These are phyloP conservation scores for Triplophysa yarkandensis DNA, from an alignment of 2,797 vertebrate genomes.

Conservation along the genomic window DNA sequence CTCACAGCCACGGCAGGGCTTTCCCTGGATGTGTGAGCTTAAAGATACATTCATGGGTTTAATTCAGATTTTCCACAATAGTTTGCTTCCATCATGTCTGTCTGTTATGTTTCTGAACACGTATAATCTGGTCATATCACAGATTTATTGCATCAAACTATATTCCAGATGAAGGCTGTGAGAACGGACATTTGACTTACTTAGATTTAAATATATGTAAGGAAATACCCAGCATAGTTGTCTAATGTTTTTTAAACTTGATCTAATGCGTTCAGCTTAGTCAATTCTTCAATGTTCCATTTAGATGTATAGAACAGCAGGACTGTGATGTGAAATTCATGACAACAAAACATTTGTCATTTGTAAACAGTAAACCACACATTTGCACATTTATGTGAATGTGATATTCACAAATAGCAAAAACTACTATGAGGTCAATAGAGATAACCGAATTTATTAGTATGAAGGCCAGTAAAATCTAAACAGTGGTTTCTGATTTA, in stretches of 20 bases:
- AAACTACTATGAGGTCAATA: too few relatives aligned
- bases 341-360: neutral
- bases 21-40: conserved; percentile 34
- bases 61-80: neutral
- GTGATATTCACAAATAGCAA: too few relatives aligned
- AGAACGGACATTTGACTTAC: neutral
- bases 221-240: conserved; percentile 37
- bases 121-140: neutral
- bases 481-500: too few relatives aligned
- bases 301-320: neutral
- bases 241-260: conserved; percentile 21
- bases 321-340: neutral
- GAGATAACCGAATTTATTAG: too few relatives aligned
- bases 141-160: neutral
- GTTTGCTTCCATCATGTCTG: conserved; percentile 15
- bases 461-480: too few relatives aligned
- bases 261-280: conserved; percentile 38
- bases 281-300: conserved; percentile 5
- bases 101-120: neutral
- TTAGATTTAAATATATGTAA: conserved; percentile 5
- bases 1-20: conserved; percentile 49
- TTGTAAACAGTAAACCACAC: too few relatives aligned
- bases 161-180: neutral
- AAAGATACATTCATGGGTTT: conserved; percentile 6
- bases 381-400: too few relatives aligned